These are phyloP conservation scores for Nemotelus nigrinus DNA, from an alignment of 2,888 invertebrate species.

Conservation along the genomic window DNA sequence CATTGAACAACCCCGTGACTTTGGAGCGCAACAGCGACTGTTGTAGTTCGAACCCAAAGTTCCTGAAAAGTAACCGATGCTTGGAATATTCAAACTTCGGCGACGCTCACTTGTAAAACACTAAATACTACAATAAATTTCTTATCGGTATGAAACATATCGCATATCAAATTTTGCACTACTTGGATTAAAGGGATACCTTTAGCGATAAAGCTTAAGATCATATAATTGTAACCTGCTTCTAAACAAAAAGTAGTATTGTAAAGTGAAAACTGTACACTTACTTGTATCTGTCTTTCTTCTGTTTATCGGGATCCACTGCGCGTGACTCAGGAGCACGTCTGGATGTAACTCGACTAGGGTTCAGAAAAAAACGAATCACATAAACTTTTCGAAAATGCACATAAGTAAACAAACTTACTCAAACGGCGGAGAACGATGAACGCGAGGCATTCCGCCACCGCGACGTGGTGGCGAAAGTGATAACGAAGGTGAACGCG, in stretches of 20 bases:
- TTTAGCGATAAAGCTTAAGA: no score
- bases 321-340: slow-evolving; percentile 60
- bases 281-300: slow-evolving; percentile 67
- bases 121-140: no score
- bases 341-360: not conserved
- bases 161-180: no score
- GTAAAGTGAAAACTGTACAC: not conserved
- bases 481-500: slow-evolving; percentile 8
- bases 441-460: slow-evolving; percentile 26
- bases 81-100: no score
- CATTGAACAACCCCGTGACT: no score
- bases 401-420: slow-evolving; percentile 44
- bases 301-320: slow-evolving; percentile 66
- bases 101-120: no score
- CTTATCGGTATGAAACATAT: no score
- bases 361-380: slow-evolving; percentile 19
- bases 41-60: no score
- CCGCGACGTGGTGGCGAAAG: not conserved
- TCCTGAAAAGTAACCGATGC: no score
- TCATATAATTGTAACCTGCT: not conserved
- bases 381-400: slow-evolving; percentile 5
- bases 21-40: no score
- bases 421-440: slow-evolving; percentile 57
- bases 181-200: no score
- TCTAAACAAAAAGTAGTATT: not conserved